phyloP scores from a whole-genome alignment of 2,888 invertebrate species.

The Slavum lentiscoides region DNA sequence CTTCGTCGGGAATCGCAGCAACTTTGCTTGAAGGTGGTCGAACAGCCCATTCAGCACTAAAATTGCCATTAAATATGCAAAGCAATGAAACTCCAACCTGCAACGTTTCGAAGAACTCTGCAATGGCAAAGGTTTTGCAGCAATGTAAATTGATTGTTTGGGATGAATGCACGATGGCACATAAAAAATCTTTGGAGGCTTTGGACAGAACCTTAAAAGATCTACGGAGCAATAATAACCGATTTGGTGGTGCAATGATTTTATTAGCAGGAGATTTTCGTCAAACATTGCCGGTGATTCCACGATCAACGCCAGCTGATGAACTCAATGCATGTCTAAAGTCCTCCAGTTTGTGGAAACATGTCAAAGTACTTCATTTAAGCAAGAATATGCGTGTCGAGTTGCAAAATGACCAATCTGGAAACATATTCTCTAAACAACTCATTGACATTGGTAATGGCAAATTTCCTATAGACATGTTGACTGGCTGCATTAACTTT shows the following conservation, averaged over 20 bases:
- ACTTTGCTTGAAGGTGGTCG: no score
- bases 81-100: no score
- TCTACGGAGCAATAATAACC: no score
- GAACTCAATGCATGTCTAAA: conserved; percentile 51
- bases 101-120: no score
- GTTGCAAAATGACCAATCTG: conserved; percentile 27
- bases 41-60: no score
- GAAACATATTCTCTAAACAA: conserved; percentile 11
- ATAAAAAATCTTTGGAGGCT: conserved; percentile 59
- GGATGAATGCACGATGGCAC: conserved; percentile 60
- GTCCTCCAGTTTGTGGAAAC: conserved; percentile 46
- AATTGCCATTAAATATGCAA: no score
- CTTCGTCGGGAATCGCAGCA: no score
- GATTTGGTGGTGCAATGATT: no score
- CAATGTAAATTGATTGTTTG: conserved; percentile 57
- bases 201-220: conserved; percentile 56
- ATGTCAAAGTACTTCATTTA: conserved; percentile 54
- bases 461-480: conserved; percentile 56
- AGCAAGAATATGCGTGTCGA: conserved; percentile 38
- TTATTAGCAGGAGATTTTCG: conserved; percentile 56
- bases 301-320: conserved; percentile 54
- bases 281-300: conserved; percentile 57
- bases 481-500: conserved; percentile 57
- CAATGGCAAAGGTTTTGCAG: not conserved
- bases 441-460: conserved; percentile 2